phyloP scores from a whole-genome alignment of 2,113 vertebrate species.

The Rana temporaria region DNA sequence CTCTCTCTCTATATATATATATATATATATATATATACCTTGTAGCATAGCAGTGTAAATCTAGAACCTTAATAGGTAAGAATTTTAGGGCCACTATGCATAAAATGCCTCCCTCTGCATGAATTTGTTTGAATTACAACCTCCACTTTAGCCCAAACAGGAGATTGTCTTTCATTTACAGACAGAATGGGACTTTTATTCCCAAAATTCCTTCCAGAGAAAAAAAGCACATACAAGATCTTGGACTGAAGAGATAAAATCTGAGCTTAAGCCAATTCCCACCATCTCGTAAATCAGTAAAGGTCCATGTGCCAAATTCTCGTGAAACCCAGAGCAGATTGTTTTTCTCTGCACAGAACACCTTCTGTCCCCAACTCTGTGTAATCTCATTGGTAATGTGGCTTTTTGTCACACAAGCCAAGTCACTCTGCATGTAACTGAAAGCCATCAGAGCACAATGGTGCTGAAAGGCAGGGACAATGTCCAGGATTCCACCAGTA shows the following conservation, averaged over 20 bases:
- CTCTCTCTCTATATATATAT: no score
- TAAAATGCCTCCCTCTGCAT: not conserved
- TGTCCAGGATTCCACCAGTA: conserved; percentile 5
- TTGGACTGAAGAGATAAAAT: conserved; percentile 38
- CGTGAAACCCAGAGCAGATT: conserved; percentile 27
- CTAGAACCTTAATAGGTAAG: not conserved
- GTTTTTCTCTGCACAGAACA: conserved; percentile 46
- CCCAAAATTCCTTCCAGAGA: conserved; percentile 20
- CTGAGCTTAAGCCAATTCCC: conserved; percentile 47
- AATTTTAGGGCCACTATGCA: not conserved
- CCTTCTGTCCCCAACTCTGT: conserved; percentile 43
- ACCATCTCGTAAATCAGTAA: conserved; percentile 32
- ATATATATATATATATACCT: no score
- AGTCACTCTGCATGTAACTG: conserved; percentile 34
- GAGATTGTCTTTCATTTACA: conserved; percentile 30
- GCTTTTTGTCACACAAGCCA: conserved; percentile 30
- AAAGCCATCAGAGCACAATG: conserved; percentile 32
- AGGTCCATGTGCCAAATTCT: conserved; percentile 41
- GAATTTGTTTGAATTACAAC: conserved; percentile 18
- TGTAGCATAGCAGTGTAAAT: no score
- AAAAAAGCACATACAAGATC: not conserved
- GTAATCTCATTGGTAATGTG: conserved; percentile 33
- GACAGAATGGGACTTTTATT: conserved; percentile 38
- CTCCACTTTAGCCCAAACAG: not conserved
- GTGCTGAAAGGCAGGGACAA: conserved; percentile 34